Evolutionary conservation across 1,140 invertebrate species (phyloP).

Genomic region (Odontomachus brunneus): DNA sequence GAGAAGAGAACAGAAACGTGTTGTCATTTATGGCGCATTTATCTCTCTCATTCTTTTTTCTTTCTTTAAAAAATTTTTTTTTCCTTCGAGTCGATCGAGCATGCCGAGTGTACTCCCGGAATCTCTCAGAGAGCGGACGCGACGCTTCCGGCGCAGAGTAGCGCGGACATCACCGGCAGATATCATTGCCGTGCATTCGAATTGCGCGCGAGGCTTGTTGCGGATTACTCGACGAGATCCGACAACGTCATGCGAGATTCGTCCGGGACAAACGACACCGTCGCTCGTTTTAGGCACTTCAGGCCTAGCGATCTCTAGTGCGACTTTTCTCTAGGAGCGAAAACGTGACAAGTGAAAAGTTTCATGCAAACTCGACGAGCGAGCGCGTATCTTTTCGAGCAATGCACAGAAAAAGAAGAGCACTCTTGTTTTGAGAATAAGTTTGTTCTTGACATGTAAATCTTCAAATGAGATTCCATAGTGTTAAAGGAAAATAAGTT

Average conservation of each 20-base stretch:
- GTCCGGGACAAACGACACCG: background rate
- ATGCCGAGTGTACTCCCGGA: slow-evolving; percentile 45
- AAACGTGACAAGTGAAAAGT: too few relatives aligned
- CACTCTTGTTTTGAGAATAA: too few relatives aligned
- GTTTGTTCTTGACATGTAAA: too few relatives aligned
- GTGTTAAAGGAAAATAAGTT: too few relatives aligned
- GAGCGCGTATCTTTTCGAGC: too few relatives aligned
- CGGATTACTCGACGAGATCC: slow-evolving; percentile 29
- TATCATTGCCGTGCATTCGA: background rate
- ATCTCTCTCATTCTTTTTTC: slow-evolving; percentile 40
- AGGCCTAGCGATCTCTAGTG: too few relatives aligned
- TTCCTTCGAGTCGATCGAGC: slow-evolving; percentile 56
- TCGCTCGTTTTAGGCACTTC: background rate
- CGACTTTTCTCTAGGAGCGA: too few relatives aligned
- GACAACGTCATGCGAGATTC: slow-evolving; percentile 37
- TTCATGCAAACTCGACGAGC: too few relatives aligned
- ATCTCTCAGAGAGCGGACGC: slow-evolving; percentile 2
- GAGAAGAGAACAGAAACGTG: slow-evolving; percentile 87
- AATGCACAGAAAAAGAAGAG: too few relatives aligned
- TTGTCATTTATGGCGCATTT: slow-evolving; percentile 85
- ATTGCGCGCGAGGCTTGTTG: background rate
- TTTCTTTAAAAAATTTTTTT: slow-evolving; percentile 27
- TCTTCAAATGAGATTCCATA: too few relatives aligned
- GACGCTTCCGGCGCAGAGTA: background rate
- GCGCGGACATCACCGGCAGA: background rate